These are phyloP conservation scores for Synanceia verrucosa DNA, from an alignment of 2,797 vertebrate genomes.

Conservation along the genomic window DNA sequence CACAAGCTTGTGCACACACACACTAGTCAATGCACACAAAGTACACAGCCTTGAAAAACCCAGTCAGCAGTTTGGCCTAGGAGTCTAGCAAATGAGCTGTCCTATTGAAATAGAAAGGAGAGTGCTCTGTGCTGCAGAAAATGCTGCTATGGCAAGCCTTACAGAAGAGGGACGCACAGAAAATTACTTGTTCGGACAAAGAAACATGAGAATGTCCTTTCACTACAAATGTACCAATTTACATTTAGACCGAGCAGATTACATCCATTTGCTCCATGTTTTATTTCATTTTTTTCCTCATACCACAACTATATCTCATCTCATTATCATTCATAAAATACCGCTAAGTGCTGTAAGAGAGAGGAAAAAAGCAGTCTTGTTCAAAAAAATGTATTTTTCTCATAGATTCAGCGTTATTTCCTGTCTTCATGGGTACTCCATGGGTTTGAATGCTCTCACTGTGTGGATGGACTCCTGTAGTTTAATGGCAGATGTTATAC, in stretches of 20 bases:
- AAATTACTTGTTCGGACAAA: constrained; percentile 86
- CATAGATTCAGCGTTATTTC: constrained; percentile 46
- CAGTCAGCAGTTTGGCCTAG: constrained; percentile 85
- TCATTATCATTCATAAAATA: constrained; percentile 74
- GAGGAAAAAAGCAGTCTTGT: constrained; percentile 31
- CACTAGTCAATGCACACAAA: constrained; percentile 50
- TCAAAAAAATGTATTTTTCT: constrained; percentile 43
- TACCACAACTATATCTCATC: constrained; percentile 41
- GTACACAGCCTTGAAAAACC: constrained; percentile 78
- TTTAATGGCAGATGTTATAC: constrained; percentile 43
- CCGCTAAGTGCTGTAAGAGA: constrained; percentile 43
- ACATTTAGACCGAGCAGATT: constrained; percentile 78
- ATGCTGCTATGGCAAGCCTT: constrained; percentile 83
- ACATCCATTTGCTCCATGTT: constrained; percentile 71
- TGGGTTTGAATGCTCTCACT: constrained; percentile 55
- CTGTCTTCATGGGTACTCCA: constrained; percentile 19
- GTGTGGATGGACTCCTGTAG: constrained; percentile 36
- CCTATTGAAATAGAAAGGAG: constrained; percentile 88
- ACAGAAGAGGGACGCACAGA: constrained; percentile 70
- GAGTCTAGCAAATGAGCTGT: constrained; percentile 90
- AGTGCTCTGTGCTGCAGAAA: constrained; percentile 82
- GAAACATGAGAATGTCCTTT: constrained; percentile 84
- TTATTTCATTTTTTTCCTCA: constrained; percentile 34
- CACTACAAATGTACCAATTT: constrained; percentile 84
- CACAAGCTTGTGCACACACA: constrained; percentile 55